Evolutionary conservation across 2,888 invertebrate genomes (phyloP).

Genomic region (Scaptomyza tumidula): DNA sequence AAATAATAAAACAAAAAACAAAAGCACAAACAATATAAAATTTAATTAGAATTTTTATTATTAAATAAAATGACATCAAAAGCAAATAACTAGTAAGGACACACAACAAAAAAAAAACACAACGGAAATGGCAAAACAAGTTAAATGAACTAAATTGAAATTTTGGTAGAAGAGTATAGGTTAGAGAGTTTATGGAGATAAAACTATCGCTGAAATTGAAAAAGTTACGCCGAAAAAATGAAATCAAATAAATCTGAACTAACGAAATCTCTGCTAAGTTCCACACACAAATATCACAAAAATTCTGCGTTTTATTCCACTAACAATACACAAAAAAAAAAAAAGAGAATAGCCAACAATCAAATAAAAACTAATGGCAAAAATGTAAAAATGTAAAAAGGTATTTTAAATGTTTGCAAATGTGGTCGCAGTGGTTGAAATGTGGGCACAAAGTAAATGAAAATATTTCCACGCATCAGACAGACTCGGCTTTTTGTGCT

Average conservation of each 20-base stretch:
- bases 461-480: conserved; percentile 52
- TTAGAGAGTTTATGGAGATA: conserved; percentile 15
- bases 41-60: conserved; percentile 70
- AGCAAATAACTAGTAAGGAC: conserved; percentile 4
- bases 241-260: conserved; percentile 55
- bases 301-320: conserved; percentile 21
- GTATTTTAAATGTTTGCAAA: conserved; percentile 78
- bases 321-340: conserved; percentile 9
- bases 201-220: conserved; percentile 39
- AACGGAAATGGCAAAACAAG: conserved; percentile 19
- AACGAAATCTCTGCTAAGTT: conserved; percentile 50
- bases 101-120: neutral
- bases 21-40: conserved; percentile 14
- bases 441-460: conserved; percentile 68
- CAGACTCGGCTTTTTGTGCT: conserved; percentile 16
- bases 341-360: conserved; percentile 32
- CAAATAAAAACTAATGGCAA: conserved; percentile 69
- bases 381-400: conserved; percentile 75
- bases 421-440: conserved; percentile 72
- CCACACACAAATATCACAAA: conserved; percentile 37
- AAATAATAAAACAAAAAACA: neutral
- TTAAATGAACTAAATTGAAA: conserved; percentile 62
- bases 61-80: conserved; percentile 59
- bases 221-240: conserved; percentile 40
- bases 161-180: conserved; percentile 28